Evolutionary conservation across 1,140 invertebrate genomes (phyloP), one percentile per base, ranked within the genome.

Genomic region (Cotesia vestalis): DNA sequence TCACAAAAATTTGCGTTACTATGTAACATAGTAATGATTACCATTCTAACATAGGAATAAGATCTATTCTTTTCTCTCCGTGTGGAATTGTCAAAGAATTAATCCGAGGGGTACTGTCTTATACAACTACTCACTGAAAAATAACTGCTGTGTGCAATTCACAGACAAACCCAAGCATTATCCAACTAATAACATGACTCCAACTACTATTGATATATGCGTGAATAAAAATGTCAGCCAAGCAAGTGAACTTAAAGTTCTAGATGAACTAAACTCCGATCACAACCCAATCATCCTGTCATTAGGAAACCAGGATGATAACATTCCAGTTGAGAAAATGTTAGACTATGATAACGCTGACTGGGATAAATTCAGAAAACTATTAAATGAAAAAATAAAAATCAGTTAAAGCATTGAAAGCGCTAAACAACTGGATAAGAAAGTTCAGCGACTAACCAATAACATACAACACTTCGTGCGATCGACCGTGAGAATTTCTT

Each of bases 181-280:
- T 55, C 78, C 80, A 9, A 0, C 4, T 1, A 80, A 78, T 62
- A 73, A 73, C 8, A 73, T 20, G 3, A 76, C 73, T 4, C 76
- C 77, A 4, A 76, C 74, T 55, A 79, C 75, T 51, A 78, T 79
- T 34, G 76, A 80, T 59, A 70, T 80, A 11, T 76, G 57, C 8
- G 14, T 78, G 53, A 79, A 76, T n/a, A 80, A 78, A 76, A 80
- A 80, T 61, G 59, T 78, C 0, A 60, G 8, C 4, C 53, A 74
- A 11, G 70, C 73, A 0, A 69, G 36, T 9, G 60, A 78, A 2
- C 17, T 75, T 0, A 53, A 63, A 69, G 46, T 69, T 0, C 8
- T 73, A 9, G 52, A 73, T 57, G 74, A 78, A 73, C 68, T 79
- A 4, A 73, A 55, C 11, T 81, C 78, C 0, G 78, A 81, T 62